phyloP scores from a whole-genome alignment of 2,797 vertebrate species.

The Rhadinocentrus ornatus region DNA sequence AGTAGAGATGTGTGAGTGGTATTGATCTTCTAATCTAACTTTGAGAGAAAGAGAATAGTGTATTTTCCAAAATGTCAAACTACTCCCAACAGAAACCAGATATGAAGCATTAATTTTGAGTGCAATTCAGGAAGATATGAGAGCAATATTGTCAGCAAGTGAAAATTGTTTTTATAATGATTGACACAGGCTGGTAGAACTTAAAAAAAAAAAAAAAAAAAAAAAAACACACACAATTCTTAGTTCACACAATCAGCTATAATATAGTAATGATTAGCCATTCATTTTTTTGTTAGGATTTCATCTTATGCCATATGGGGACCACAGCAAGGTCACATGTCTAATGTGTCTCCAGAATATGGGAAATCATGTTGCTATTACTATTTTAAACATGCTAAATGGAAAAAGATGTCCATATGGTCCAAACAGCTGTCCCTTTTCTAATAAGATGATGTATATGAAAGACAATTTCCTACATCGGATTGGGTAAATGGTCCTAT shows the following conservation, averaged over 20 bases:
- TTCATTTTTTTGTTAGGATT: constrained; percentile 38
- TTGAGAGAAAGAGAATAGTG: neutral
- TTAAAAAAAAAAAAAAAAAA: neutral
- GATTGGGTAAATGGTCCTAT: constrained; percentile 85
- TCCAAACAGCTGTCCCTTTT: constrained; percentile 85
- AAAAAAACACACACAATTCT: no score
- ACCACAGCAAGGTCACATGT: constrained; percentile 59
- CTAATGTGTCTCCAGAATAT: constrained; percentile 73
- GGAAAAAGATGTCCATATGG: constrained; percentile 88
- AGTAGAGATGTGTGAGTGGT: neutral
- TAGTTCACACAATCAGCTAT: constrained; percentile 3
- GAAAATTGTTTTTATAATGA: constrained; percentile 12
- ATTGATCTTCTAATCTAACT: neutral
- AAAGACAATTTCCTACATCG: constrained; percentile 86
- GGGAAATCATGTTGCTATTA: constrained; percentile 88
- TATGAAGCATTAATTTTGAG: neutral
- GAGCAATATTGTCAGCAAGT: neutral
- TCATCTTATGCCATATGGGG: constrained; percentile 55
- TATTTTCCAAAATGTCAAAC: neutral
- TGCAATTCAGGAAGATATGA: neutral
- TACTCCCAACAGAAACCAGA: neutral
- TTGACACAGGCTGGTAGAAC: neutral
- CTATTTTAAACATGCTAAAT: constrained; percentile 90
- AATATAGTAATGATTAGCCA: constrained; percentile 14
- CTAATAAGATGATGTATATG: constrained; percentile 88